A percentile compares a stretch with the other conserved stretches of the same genome.
Evolutionary conservation across 1,140 invertebrate genomes (phyloP).

Genomic region (Pemphigus obesinymphae): DNA sequence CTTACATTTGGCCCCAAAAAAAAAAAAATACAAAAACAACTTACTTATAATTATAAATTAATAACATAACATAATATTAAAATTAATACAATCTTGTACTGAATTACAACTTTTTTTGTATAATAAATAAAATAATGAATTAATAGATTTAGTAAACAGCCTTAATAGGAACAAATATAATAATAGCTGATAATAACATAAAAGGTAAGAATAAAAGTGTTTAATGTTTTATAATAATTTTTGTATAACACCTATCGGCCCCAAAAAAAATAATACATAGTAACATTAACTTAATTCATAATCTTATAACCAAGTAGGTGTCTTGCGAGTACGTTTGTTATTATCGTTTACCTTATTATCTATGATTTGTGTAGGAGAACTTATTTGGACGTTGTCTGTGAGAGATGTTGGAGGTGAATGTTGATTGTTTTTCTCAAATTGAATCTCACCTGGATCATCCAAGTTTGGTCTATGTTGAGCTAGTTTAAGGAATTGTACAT

Average conservation of each 20-base stretch:
- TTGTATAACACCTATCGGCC: not conserved
- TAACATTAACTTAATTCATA: not conserved
- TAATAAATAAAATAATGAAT: not conserved
- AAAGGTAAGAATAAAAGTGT: not conserved
- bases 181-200: not conserved
- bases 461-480: not conserved
- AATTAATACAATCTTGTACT: no score
- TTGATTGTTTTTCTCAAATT: not conserved
- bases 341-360: not conserved
- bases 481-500: not conserved
- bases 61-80: no score
- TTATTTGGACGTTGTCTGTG: not conserved
- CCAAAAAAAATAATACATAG: not conserved
- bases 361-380: not conserved
- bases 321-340: not conserved
- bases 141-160: not conserved
- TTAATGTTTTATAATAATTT: not conserved
- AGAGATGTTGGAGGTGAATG: not conserved
- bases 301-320: not conserved
- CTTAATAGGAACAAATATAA: not conserved
- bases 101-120: no score
- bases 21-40: no score
- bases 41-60: no score
- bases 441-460: not conserved
- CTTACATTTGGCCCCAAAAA: no score